A percentile compares a stretch with the other conserved stretches of the same genome.
phyloP scores from a whole-genome alignment of 2,113 vertebrate species.

The Cochlearius cochlearius region DNA sequence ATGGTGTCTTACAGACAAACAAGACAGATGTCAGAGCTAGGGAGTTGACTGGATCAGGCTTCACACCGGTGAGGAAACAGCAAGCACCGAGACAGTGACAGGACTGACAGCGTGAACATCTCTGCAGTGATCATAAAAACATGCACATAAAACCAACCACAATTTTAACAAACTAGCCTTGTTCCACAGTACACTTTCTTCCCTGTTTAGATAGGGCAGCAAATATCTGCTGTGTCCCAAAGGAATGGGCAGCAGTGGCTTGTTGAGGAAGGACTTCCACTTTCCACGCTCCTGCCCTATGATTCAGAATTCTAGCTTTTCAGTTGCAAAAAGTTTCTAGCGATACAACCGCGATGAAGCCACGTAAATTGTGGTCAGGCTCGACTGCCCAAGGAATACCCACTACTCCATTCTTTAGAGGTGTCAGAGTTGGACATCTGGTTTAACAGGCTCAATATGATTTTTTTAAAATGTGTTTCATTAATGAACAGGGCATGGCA shows the following conservation, averaged over 20 bases:
- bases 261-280: neutral
- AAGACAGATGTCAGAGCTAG: neutral
- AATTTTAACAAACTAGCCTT: neutral
- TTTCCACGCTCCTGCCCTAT: too few relatives aligned
- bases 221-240: neutral
- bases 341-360: fast-evolving
- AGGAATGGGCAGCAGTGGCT: neutral
- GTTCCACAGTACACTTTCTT: neutral
- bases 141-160: neutral
- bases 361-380: neutral
- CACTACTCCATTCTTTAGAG: neutral
- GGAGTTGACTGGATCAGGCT: neutral
- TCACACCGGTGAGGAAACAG: neutral
- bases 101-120: fast-evolving
- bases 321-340: neutral
- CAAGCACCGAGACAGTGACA: neutral
- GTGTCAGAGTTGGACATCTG: neutral
- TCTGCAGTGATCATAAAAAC: neutral
- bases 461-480: neutral
- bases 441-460: neutral
- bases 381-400: neutral
- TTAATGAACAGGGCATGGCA: neutral
- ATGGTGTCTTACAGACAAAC: neutral
- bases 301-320: neutral
- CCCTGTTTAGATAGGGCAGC: neutral